These are phyloP conservation scores for Enteromius mattozi DNA, from an alignment of 2,797 vertebrate genomes.

Conservation along the genomic window DNA sequence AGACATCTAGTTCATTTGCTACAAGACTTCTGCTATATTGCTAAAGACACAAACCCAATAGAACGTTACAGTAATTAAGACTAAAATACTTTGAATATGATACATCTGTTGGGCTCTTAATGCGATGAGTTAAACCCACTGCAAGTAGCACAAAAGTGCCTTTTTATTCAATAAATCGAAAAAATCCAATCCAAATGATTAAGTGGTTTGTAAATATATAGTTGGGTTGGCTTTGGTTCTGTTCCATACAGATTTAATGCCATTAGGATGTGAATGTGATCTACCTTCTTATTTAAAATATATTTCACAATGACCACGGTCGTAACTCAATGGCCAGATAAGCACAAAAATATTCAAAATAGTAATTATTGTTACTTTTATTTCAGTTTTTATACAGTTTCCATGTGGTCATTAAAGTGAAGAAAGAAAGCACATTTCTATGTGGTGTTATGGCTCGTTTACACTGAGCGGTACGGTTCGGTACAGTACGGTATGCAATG, in stretches of 20 bases:
- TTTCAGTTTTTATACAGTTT: not conserved
- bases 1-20: not conserved
- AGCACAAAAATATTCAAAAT: not conserved
- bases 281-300: not conserved
- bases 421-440: not conserved
- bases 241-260: not conserved
- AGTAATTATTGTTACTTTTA: not conserved
- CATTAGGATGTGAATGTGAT: not conserved
- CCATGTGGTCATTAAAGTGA: not conserved
- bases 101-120: not conserved
- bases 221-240: not conserved
- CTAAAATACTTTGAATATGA: not conserved
- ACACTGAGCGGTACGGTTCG: too few relatives aligned
- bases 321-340: not conserved
- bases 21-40: slow-evolving; percentile 2
- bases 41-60: not conserved
- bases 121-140: not conserved
- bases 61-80: slow-evolving; percentile 5
- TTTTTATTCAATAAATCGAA: not conserved
- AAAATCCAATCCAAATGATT: not conserved
- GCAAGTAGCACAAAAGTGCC: too few relatives aligned
- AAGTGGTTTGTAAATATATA: not conserved
- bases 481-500: too few relatives aligned
- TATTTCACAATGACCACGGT: not conserved
- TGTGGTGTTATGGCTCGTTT: not conserved